Evolutionary conservation across 2,113 vertebrate species (phyloP).

Genomic region (Phylloscopus whistleri): DNA sequence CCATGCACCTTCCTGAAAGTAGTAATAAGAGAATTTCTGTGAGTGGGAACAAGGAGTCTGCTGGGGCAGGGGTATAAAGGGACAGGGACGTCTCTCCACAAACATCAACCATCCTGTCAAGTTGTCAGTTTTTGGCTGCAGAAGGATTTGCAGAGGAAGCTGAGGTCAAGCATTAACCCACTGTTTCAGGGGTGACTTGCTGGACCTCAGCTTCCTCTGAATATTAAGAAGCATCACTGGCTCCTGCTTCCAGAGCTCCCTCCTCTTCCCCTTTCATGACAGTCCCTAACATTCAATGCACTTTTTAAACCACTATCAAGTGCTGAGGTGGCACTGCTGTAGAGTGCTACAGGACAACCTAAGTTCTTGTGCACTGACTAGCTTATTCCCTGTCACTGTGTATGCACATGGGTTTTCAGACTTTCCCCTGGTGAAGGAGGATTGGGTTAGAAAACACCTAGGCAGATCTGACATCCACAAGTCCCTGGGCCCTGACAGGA

Average conservation of each 20-base stretch:
- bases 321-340: not conserved
- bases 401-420: not conserved
- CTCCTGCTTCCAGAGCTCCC: not conserved
- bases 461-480: not conserved
- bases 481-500: not conserved
- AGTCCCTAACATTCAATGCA: not conserved
- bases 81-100: not conserved
- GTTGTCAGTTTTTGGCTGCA: not conserved
- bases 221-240: not conserved
- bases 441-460: not conserved
- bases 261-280: not conserved
- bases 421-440: not conserved
- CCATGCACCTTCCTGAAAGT: not conserved
- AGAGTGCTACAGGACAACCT: accelerated
- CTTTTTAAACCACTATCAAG: not conserved
- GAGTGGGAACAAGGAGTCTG: not conserved
- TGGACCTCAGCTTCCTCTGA: not conserved
- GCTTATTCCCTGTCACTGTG: not conserved
- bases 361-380: not conserved
- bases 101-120: not conserved
- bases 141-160: not conserved
- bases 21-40: not conserved
- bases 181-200: not conserved
- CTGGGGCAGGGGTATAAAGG: not conserved
- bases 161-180: not conserved